Conservation (phyloP, 2,888 invertebrate species). For the Coleophora deauratella region DNA sequence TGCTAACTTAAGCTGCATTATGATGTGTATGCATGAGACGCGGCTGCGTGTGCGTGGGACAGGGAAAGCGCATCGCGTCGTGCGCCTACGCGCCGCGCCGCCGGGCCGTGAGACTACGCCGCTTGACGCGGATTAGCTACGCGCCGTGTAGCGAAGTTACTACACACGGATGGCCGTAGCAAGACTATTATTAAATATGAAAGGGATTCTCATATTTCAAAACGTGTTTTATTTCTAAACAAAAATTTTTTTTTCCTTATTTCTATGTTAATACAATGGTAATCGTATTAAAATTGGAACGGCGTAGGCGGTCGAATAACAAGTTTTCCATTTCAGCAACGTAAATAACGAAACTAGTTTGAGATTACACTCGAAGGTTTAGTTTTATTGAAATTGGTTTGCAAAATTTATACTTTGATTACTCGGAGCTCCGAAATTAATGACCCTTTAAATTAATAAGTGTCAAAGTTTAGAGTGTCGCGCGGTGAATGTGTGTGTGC, state of each 20-base stretch:
- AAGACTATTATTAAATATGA: background rate
- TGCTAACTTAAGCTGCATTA: conserved; percentile 36
- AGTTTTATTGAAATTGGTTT: conserved; percentile 15
- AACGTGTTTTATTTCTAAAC: too few relatives aligned
- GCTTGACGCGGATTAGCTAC: conserved; percentile 60
- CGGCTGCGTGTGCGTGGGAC: conserved; percentile 60
- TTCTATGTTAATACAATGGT: too few relatives aligned
- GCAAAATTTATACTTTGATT: conserved; percentile 30
- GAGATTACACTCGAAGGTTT: conserved; percentile 1
- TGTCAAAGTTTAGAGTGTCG: conserved; percentile 51
- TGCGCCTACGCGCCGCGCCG: conserved; percentile 30
- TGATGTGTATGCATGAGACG: conserved; percentile 49
- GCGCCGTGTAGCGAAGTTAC: conserved; percentile 43
- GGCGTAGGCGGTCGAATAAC: background rate
- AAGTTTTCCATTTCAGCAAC: background rate
- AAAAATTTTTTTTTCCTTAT: too few relatives aligned
- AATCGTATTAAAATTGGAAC: too few relatives aligned
- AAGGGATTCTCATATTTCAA: too few relatives aligned
- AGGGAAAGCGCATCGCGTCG: conserved; percentile 57
- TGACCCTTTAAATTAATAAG: conserved; percentile 66
- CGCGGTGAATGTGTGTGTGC: conserved; percentile 24
- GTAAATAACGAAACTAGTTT: conserved; percentile 3
- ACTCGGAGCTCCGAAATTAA: conserved; percentile 51
- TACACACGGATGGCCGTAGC: conserved; percentile 36
- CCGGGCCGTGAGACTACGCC: conserved; percentile 58